These are phyloP conservation scores for Thecocarcelia acutangulata DNA, from an alignment of 2,888 invertebrate species.

Conservation along the genomic window DNA sequence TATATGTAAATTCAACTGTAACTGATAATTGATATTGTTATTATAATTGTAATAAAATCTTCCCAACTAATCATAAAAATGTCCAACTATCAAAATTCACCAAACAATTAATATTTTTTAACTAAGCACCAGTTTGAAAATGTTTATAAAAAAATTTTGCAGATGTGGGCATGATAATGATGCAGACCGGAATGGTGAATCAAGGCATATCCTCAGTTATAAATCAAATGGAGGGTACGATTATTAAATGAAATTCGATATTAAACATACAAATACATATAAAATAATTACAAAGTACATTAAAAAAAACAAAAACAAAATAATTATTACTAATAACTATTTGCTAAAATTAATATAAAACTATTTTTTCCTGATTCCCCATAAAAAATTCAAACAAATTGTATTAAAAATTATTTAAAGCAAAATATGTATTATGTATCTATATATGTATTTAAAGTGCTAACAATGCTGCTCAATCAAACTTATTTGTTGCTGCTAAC, in stretches of 20 bases:
- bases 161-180: constrained; percentile 98
- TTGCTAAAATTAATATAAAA: constrained; percentile 40
- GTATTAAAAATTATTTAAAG: constrained; percentile 68
- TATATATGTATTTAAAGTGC: constrained; percentile 68
- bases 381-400: constrained; percentile 50
- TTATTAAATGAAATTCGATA: constrained; percentile 64
- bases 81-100: constrained; percentile 38
- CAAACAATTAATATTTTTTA: constrained; percentile 33
- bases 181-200: constrained; percentile 98
- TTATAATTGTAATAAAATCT: constrained; percentile 44
- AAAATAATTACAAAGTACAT: constrained; percentile 19
- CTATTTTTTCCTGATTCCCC: constrained; percentile 28
- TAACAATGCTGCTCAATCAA: constrained; percentile 66
- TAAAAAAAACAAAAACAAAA: constrained; percentile 56
- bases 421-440: constrained; percentile 38
- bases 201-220: constrained; percentile 89
- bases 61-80: constrained; percentile 19
- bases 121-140: constrained; percentile 66
- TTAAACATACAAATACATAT: constrained; percentile 43
- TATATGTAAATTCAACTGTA: constrained; percentile 39
- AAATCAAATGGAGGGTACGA: constrained; percentile 89
- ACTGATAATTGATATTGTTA: constrained; percentile 46
- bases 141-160: constrained; percentile 81
- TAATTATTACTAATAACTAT: constrained; percentile 58
- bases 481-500: constrained; percentile 77